phyloP scores from a whole-genome alignment of 37 sponge, comb jelly and placozoan species.

The Mnemiopsis leidyi region DNA sequence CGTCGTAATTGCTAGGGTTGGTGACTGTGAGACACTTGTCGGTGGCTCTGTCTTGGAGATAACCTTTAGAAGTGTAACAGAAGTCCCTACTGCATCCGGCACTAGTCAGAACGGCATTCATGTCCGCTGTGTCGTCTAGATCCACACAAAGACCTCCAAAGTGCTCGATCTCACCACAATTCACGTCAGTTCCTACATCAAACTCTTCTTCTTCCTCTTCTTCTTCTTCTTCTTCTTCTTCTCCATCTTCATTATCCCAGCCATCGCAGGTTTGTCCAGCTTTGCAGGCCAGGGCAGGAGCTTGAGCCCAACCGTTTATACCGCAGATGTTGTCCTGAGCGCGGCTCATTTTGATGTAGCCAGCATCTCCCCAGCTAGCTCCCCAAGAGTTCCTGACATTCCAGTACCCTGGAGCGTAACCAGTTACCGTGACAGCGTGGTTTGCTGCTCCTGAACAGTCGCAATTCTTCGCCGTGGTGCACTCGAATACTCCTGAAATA shows the following conservation, averaged over 20 bases:
- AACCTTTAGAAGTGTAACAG: constrained; percentile 35
- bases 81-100: constrained; percentile 18
- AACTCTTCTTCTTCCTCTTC: background rate
- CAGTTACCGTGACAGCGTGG: constrained; percentile 38
- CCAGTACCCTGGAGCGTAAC: constrained; percentile 26
- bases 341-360: constrained; percentile 58
- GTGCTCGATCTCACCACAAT: constrained; percentile 42
- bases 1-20: background rate
- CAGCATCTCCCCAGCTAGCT: background rate
- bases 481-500: too few species aligned
- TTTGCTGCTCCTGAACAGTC: background rate
- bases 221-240: constrained; percentile 11
- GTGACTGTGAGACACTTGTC: background rate
- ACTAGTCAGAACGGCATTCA: background rate
- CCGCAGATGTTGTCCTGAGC: constrained; percentile 55
- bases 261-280: background rate
- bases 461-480: too few species aligned
- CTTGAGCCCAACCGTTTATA: background rate
- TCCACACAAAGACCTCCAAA: constrained; percentile 58
- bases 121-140: background rate
- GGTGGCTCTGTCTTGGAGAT: background rate
- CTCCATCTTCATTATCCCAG: background rate
- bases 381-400: constrained; percentile 51
- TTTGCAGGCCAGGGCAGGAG: constrained; percentile 18
- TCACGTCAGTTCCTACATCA: background rate